Evolutionary conservation across 1,140 invertebrate species (phyloP).

Genomic region (Halictus rubicundus): DNA sequence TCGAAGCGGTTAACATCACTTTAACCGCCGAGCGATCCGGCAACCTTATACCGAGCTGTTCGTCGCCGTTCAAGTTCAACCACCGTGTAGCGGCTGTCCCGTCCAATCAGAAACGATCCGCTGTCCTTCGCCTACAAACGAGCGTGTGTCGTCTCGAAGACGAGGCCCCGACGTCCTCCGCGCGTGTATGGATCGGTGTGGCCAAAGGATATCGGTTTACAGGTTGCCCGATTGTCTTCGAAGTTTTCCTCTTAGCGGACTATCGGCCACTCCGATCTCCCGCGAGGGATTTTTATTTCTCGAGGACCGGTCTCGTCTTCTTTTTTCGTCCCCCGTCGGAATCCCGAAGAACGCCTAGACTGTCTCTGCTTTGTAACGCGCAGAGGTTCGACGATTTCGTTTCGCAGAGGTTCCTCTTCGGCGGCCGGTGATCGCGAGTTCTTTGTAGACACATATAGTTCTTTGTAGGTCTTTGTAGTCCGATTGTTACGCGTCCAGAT

Average conservation of each 20-base stretch:
- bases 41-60: constrained; percentile 55
- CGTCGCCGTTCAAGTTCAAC: constrained; percentile 57
- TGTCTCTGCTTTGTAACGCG: background rate
- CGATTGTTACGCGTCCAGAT: background rate
- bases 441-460: no score
- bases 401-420: no score
- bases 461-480: no score
- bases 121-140: constrained; percentile 26
- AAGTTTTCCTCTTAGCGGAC: constrained; percentile 31
- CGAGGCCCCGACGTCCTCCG: constrained; percentile 1
- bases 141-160: constrained; percentile 35
- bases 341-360: constrained; percentile 6
- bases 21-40: constrained; percentile 58
- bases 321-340: background rate
- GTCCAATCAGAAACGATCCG: constrained; percentile 57
- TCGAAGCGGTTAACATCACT: constrained; percentile 63
- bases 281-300: background rate
- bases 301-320: background rate
- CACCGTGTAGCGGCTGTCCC: constrained; percentile 61
- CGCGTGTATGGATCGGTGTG: constrained; percentile 20
- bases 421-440: no score
- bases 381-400: no score
- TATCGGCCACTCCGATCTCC: constrained; percentile 49
- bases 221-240: constrained; percentile 58
- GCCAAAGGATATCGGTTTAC: constrained; percentile 62